A percentile compares a stretch with the other conserved stretches of the same genome.
Evolutionary conservation across 2,797 vertebrate genomes (phyloP).

Genomic region (Nyctalus aviator): DNA sequence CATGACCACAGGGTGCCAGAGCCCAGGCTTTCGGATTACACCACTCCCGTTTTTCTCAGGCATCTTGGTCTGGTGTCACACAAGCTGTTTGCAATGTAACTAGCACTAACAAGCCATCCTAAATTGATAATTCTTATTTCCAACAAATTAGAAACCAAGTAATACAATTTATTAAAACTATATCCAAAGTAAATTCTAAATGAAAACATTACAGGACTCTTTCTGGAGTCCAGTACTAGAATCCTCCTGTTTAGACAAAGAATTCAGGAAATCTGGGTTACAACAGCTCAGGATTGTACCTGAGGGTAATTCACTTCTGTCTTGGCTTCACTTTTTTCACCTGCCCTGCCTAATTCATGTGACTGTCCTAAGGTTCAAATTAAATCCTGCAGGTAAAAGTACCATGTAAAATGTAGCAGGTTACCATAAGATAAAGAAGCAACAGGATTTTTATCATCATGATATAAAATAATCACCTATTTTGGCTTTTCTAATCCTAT

Average conservation of each 20-base stretch:
- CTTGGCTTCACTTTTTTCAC: neutral
- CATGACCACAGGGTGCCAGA: neutral
- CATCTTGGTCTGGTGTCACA: neutral
- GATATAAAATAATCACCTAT: conserved; percentile 4
- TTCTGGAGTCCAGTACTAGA: neutral
- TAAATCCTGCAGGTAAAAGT: neutral
- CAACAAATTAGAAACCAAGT: conserved; percentile 38
- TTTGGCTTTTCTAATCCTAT: neutral
- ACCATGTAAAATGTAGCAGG: neutral
- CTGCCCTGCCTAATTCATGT: neutral
- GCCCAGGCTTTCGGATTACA: neutral
- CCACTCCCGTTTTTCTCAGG: neutral
- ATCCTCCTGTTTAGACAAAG: neutral
- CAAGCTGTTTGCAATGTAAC: neutral
- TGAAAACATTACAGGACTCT: neutral
- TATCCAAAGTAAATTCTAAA: conserved; percentile 14
- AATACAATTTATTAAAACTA: neutral
- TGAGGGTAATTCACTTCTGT: neutral
- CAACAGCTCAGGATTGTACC: neutral
- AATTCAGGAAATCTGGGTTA: neutral
- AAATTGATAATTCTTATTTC: neutral
- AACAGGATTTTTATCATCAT: neutral
- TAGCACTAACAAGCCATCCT: neutral
- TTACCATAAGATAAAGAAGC: neutral
- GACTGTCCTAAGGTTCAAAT: neutral